Evolutionary conservation across 2,797 vertebrate species (phyloP).

Genomic region (Acanthis flammea): DNA sequence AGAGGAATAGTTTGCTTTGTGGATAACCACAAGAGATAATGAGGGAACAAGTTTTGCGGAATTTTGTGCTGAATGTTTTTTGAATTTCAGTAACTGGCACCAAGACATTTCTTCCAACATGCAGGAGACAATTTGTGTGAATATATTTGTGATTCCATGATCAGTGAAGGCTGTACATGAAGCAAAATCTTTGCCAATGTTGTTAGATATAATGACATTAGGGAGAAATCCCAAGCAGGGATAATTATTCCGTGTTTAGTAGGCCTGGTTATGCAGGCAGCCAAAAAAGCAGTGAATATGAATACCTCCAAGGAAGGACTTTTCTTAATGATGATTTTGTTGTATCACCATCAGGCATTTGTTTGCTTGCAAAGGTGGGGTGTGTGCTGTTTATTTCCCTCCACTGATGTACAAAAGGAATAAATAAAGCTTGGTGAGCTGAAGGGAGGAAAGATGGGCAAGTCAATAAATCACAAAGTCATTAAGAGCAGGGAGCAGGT

Average conservation of each 20-base stretch:
- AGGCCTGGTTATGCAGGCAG: neutral
- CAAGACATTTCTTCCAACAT: neutral
- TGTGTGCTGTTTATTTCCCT: neutral
- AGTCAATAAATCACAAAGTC: constrained; percentile 21
- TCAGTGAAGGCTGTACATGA: neutral
- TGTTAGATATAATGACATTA: constrained; percentile 16
- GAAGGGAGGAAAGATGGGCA: neutral
- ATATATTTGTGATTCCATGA: neutral
- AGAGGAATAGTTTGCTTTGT: neutral
- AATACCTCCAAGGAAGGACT: neutral
- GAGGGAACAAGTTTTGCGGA: neutral
- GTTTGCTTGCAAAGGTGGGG: neutral
- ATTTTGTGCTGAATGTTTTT: neutral
- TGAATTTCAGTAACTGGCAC: neutral
- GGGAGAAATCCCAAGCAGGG: neutral
- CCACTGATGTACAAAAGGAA: neutral
- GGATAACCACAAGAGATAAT: neutral
- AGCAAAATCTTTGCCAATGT: constrained; percentile 5
- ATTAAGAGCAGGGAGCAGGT: neutral
- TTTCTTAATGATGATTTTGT: neutral
- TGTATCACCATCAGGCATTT: neutral
- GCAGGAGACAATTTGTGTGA: neutral
- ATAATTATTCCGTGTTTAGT: neutral
- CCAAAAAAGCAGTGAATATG: neutral
- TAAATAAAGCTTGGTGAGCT: neutral